Conservation (phyloP, 2,113 vertebrate species). For the Semnopithecus entellus region DNA sequence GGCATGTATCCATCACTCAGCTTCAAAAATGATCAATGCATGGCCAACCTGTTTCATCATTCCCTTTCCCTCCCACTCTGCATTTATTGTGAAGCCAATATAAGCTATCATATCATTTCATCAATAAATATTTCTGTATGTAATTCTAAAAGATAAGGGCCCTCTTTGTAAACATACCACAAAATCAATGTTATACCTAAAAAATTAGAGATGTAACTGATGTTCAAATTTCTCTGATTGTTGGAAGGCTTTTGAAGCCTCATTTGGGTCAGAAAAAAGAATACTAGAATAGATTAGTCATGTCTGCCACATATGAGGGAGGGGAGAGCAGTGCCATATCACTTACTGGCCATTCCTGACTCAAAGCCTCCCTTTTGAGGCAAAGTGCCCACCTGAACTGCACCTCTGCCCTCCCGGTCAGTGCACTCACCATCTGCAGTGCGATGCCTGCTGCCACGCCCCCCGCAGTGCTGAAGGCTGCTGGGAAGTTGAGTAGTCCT, state of each 20-base stretch:
- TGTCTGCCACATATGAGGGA: not conserved
- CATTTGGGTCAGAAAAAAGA: not conserved
- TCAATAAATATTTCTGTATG: not conserved
- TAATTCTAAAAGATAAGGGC: not conserved
- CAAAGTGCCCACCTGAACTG: not conserved
- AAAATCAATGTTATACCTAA: not conserved
- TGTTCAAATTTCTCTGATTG: not conserved
- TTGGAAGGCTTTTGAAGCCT: not conserved
- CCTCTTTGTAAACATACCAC: not conserved
- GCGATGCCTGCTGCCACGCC: constrained; percentile 90
- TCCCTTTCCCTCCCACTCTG: not conserved
- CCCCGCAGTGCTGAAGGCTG: constrained; percentile 94
- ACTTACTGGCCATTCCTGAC: not conserved
- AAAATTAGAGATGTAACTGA: not conserved
- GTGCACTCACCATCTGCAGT: constrained; percentile 92
- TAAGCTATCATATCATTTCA: not conserved
- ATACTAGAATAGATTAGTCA: not conserved
- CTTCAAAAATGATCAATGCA: not conserved
- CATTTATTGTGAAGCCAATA: constrained; percentile 16
- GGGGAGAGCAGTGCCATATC: not conserved
- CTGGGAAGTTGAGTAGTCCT: constrained; percentile 96
- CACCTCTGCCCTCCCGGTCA: rapidly evolving
- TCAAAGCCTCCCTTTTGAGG: not conserved
- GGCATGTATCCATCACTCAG: not conserved
- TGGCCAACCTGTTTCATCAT: not conserved